Base-by-base conservation (phyloP, 1,140 invertebrate genomes). In the Asobara japonica region DNA sequence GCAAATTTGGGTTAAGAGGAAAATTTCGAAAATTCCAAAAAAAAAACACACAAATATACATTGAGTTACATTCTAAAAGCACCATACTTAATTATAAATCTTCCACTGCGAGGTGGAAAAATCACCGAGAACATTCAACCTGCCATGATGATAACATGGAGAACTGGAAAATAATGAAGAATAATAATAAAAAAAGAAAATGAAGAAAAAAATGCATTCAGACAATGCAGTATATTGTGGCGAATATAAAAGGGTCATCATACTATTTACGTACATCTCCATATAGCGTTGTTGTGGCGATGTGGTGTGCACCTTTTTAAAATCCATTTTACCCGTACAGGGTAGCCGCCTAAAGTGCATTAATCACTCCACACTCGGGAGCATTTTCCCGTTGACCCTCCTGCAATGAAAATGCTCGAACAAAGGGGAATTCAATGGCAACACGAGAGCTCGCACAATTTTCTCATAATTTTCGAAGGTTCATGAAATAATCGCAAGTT, bases 121-220 rank as follows among this genome's bases (percentile, higher is more conserved):
- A n/a, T n/a, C n/a, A n/a, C n/a, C n/a, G n/a, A 45, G n/a, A 16
- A 45, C 41, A 16, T 11, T 18, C 41, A 18, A 45, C 41, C 5
- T 16, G 18, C 18, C 41, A 45, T 45, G 4, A 45, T 45, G 11
- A 13, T 33, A 4, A 33, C 11, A 16, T 13, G 10, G 13, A 72
- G 74, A 68, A 62, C 20, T 29, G 66, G 65, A 73, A 77, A 67
- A 72, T 41, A 61, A 65, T 51, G n/a, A 64, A 48, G 65, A 69
- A 64, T 27, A 61, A 38, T 16, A 45, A 45, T 45, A 18, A 6
- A 45, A 36, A 70, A 73, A 74, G 69, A 36, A 68, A 20, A 31
- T 65, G 68, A 69, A 8, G 16, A 36, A 48, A 67, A 36, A 4
- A 22, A 36, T 27, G 65, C 33, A 41, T 31, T 60, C 51, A 60